These are phyloP conservation scores for Rousettus madagascariensis DNA, from an alignment of 2,797 vertebrate species.

Conservation along the genomic window DNA sequence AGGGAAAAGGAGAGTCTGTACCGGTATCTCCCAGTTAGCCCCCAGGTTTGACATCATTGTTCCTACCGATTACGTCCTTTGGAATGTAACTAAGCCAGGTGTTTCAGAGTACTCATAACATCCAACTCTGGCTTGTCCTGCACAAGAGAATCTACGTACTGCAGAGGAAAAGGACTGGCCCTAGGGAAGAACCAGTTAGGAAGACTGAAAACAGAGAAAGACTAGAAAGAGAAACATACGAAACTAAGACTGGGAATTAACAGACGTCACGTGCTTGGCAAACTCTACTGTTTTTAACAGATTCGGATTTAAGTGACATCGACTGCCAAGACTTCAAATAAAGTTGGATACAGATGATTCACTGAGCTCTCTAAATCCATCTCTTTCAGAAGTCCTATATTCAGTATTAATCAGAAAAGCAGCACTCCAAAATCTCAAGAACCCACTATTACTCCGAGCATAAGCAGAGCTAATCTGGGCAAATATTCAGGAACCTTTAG, in stretches of 20 bases:
- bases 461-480: not conserved
- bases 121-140: conserved; percentile 24
- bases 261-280: not conserved
- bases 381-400: not conserved
- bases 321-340: not conserved
- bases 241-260: not conserved
- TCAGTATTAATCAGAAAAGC: not conserved
- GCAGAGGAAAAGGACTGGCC: conserved; percentile 16
- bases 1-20: not conserved
- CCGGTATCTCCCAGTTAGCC: not conserved
- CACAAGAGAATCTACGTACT: conserved; percentile 44
- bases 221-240: conserved; percentile 17
- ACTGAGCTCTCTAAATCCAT: not conserved
- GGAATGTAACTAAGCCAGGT: conserved; percentile 20
- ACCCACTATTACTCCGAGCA: not conserved
- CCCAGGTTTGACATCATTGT: not conserved
- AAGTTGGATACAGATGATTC: not conserved
- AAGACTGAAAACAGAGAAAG: not conserved
- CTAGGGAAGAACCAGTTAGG: conserved; percentile 31
- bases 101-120: conserved; percentile 21
- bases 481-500: not conserved
- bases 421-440: not conserved
- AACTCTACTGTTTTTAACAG: not conserved
- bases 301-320: conserved; percentile 20
- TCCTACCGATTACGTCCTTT: not conserved